phyloP scores from a whole-genome alignment of 1,140 invertebrate genomes.

The Cotesia vestalis region DNA sequence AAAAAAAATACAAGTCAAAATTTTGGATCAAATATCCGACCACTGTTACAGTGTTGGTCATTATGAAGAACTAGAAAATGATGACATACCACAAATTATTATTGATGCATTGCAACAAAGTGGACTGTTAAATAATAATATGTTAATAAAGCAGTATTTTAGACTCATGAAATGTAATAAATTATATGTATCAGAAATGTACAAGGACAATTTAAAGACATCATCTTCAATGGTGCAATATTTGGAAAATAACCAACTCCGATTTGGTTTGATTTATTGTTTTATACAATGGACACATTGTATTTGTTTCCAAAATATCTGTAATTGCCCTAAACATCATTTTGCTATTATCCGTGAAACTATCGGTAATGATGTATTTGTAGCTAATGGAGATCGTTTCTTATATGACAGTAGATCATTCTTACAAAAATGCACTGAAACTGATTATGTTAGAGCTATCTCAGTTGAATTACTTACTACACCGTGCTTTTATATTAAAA shows the following conservation, averaged over 20 bases:
- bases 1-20: constrained; percentile 15
- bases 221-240: background rate
- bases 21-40: background rate
- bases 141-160: constrained; percentile 10
- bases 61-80: background rate
- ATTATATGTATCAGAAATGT: background rate
- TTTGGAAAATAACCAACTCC: background rate
- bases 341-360: background rate
- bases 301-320: constrained; percentile 12
- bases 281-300: constrained; percentile 1
- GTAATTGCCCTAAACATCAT: background rate
- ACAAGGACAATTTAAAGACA: background rate
- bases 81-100: background rate
- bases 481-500: background rate
- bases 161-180: constrained; percentile 3
- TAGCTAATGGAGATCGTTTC: background rate
- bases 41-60: background rate
- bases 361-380: background rate
- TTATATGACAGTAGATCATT: background rate
- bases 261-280: background rate
- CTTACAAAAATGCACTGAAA: background rate
- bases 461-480: background rate
- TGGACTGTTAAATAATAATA: background rate
- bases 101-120: background rate
- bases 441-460: background rate